Conservation (phyloP, 1,140 invertebrate genomes). For the Euura saliciscinereae region DNA sequence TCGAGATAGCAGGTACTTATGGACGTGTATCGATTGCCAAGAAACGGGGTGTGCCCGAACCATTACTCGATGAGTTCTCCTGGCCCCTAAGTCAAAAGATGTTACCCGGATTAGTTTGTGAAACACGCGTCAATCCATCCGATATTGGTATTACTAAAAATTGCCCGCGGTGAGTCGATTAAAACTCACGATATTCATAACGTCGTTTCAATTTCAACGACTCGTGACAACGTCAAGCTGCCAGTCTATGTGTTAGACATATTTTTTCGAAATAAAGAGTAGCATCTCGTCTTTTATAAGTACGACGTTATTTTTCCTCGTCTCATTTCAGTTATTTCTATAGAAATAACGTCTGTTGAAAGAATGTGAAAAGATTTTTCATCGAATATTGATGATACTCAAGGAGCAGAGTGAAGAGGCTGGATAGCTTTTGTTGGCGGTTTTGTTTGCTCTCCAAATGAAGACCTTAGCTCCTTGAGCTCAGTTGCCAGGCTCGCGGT, state of each 20-base stretch:
- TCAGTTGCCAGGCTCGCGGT: not conserved
- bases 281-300: too few relatives aligned
- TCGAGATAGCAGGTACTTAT: not conserved
- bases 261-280: too few relatives aligned
- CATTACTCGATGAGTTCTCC: not conserved
- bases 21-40: not conserved
- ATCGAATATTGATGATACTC: conserved; percentile 47
- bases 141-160: conserved; percentile 2
- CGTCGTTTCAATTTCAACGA: not conserved
- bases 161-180: too few relatives aligned
- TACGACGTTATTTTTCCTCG: too few relatives aligned
- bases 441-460: not conserved
- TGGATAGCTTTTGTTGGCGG: conserved; percentile 40
- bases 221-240: not conserved
- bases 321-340: not conserved
- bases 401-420: conserved; percentile 27
- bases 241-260: too few relatives aligned
- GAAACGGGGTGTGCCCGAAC: not conserved
- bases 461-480: too few relatives aligned
- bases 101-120: not conserved
- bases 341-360: conserved; percentile 12
- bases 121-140: not conserved
- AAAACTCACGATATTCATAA: not conserved
- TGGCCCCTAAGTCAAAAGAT: not conserved
- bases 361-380: conserved; percentile 36